phyloP scores from a whole-genome alignment of 2,888 invertebrate genomes.

The Endotricha flammealis region DNA sequence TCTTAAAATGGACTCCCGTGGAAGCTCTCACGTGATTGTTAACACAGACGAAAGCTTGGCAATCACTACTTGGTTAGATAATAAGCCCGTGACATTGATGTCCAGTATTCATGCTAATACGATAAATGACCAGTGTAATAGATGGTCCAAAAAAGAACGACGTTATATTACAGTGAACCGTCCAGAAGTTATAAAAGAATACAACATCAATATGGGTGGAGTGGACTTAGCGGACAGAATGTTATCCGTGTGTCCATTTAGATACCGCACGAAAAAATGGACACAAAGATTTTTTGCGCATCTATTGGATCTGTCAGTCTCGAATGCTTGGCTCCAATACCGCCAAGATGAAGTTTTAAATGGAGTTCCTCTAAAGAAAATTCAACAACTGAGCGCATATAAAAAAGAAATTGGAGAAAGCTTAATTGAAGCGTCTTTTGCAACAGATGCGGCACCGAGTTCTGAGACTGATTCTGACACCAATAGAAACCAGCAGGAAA shows the following conservation, averaged over 20 bases:
- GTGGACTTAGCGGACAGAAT: constrained; percentile 15
- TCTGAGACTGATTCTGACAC: too few species aligned
- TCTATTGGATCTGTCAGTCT: constrained; percentile 16
- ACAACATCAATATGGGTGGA: constrained; percentile 9
- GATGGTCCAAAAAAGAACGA: constrained; percentile 13
- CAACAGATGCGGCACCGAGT: too few species aligned
- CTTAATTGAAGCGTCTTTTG: not conserved
- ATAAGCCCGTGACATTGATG: constrained; percentile 8
- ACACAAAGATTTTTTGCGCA: constrained; percentile 15
- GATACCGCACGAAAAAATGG: constrained; percentile 17
- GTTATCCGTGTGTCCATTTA: constrained; percentile 12
- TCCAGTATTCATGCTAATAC: not conserved
- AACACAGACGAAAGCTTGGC: constrained; percentile 9
- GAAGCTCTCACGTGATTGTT: constrained; percentile 10
- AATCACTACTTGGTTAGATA: constrained; percentile 19
- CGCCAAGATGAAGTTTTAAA: not conserved
- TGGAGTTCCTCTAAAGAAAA: not conserved
- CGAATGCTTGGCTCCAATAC: constrained; percentile 15
- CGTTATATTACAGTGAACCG: constrained; percentile 9
- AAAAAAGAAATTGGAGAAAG: not conserved
- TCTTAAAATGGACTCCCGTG: not conserved
- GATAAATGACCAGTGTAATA: constrained; percentile 1
- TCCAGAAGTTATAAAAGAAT: constrained; percentile 12
- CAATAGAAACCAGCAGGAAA: too few species aligned
- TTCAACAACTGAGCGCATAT: not conserved